These are phyloP conservation scores for Steinernema feltiae DNA, from an alignment of 1,140 invertebrate species.

Conservation along the genomic window DNA sequence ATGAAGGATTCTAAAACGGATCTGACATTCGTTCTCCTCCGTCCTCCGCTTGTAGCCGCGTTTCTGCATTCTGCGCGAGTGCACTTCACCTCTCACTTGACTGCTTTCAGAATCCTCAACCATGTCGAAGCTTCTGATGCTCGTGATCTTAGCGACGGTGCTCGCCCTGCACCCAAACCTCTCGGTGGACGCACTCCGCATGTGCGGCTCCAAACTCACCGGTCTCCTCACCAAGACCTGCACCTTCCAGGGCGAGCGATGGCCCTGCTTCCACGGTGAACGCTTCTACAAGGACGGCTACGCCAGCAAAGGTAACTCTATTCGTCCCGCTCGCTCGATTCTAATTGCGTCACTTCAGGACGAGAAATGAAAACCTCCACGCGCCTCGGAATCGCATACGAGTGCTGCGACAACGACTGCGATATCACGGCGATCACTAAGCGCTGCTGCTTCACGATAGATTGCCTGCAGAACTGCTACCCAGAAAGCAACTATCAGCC, in stretches of 20 bases:
- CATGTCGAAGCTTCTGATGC: neutral
- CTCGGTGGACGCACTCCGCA: neutral
- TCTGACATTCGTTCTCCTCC: neutral
- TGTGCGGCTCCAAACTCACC: neutral
- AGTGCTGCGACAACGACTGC: neutral
- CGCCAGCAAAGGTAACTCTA: neutral
- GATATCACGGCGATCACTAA: neutral
- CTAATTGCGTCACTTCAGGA: neutral
- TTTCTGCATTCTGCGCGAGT: neutral
- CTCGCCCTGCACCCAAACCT: neutral
- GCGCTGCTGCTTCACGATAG: slow-evolving; percentile 1
- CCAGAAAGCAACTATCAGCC: neutral
- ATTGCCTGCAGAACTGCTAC: neutral
- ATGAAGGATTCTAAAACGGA: neutral
- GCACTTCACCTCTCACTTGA: neutral
- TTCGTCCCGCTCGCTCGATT: neutral
- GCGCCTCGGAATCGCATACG: neutral
- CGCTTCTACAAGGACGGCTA: neutral
- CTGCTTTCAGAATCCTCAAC: neutral
- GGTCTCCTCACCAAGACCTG: neutral
- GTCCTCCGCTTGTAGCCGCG: neutral
- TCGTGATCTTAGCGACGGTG: neutral
- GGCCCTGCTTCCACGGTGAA: slow-evolving; percentile 1
- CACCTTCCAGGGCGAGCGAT: neutral
- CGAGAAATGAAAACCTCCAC: neutral